These are phyloP conservation scores for Gymnorhina tibicen DNA, from an alignment of 2,113 vertebrate genomes.

Conservation along the genomic window DNA sequence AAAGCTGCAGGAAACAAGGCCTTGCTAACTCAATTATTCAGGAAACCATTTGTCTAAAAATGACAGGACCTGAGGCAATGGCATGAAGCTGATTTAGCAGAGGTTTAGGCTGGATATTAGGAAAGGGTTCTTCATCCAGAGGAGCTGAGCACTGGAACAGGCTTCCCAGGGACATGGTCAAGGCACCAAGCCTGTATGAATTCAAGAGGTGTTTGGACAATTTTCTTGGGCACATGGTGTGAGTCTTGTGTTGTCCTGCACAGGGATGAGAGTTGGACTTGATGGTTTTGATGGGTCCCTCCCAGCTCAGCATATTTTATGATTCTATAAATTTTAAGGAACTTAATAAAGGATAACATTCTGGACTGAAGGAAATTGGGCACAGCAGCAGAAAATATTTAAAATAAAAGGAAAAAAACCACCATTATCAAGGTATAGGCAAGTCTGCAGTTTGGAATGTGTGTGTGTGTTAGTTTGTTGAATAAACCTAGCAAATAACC, in stretches of 20 bases:
- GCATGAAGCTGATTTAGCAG: neutral
- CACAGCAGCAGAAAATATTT: neutral
- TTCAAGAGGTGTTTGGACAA: neutral
- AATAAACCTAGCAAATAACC: neutral
- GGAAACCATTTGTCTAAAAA: neutral
- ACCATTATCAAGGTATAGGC: neutral
- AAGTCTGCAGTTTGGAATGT: neutral
- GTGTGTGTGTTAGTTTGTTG: neutral
- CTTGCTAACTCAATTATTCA: neutral
- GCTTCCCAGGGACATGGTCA: neutral
- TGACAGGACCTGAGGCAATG: neutral
- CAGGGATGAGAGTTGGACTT: neutral
- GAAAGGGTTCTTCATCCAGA: neutral
- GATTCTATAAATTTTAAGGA: neutral
- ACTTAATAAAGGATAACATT: neutral
- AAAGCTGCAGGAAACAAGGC: neutral
- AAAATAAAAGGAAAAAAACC: neutral
- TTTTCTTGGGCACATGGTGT: no score
- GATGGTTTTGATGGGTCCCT: neutral
- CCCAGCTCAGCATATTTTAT: neutral
- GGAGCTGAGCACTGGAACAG: neutral
- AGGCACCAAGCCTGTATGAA: neutral
- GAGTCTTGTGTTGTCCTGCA: neutral
- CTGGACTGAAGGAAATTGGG: rapidly evolving
- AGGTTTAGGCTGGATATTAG: neutral